phyloP scores from a whole-genome alignment of 2,888 invertebrate species.

The Drosophila pseudotakahashii region DNA sequence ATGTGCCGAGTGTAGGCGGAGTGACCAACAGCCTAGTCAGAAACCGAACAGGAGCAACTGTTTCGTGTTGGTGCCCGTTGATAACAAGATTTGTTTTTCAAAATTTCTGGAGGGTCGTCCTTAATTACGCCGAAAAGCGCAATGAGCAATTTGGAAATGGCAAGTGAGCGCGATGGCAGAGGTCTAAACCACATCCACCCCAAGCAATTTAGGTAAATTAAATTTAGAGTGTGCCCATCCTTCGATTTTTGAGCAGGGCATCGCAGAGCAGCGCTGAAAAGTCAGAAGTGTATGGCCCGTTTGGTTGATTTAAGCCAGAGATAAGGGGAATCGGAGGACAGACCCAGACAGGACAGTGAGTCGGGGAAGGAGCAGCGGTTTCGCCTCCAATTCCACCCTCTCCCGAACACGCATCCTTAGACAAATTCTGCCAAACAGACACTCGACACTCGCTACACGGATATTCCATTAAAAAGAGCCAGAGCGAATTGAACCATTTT shows the following conservation, averaged over 20 bases:
- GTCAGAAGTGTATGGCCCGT: slow-evolving; percentile 58
- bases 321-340: slow-evolving; percentile 23
- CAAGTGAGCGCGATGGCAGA: slow-evolving; percentile 29
- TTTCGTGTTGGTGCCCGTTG: slow-evolving; percentile 71
- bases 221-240: slow-evolving; percentile 73
- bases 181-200: slow-evolving; percentile 25
- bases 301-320: slow-evolving; percentile 67
- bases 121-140: slow-evolving; percentile 78
- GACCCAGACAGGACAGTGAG: slow-evolving; percentile 19
- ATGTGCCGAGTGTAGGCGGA: slow-evolving; percentile 25
- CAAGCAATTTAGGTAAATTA: slow-evolving; percentile 74
- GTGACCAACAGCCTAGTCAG: slow-evolving; percentile 26
- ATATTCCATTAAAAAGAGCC: slow-evolving; percentile 68
- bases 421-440: slow-evolving; percentile 58
- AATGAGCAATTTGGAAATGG: slow-evolving; percentile 56
- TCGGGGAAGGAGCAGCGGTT: neutral
- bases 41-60: slow-evolving; percentile 51
- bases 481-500: slow-evolving; percentile 72
- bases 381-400: neutral
- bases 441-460: slow-evolving; percentile 53
- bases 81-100: slow-evolving; percentile 79
- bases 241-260: slow-evolving; percentile 55
- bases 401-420: slow-evolving; percentile 62
- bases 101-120: slow-evolving; percentile 67
- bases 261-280: slow-evolving; percentile 51